Evolutionary conservation across 2,113 vertebrate genomes (phyloP).

Genomic region (Pterocles gutturalis): DNA sequence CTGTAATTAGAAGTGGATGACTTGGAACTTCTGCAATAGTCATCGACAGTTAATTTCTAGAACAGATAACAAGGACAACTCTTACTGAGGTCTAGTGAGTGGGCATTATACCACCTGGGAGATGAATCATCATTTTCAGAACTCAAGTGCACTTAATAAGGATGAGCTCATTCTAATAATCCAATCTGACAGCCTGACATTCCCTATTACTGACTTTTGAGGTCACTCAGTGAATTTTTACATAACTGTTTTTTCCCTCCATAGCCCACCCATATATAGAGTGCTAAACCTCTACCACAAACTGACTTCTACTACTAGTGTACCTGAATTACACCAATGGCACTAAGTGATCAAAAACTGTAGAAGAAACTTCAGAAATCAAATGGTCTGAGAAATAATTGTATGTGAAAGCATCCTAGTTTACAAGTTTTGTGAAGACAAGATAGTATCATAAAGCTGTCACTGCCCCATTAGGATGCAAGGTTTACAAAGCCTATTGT

Average conservation of each 20-base stretch:
- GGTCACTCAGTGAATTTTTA: conserved; percentile 12
- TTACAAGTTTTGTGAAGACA: neutral
- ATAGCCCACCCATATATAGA: neutral
- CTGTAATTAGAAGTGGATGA: conserved; percentile 24
- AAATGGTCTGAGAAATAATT: neutral
- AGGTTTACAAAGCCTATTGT: neutral
- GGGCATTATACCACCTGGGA: neutral
- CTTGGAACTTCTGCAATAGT: neutral
- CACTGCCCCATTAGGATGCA: neutral
- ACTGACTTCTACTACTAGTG: neutral
- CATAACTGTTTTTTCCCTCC: neutral
- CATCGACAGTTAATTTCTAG: neutral
- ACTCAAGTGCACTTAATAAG: neutral
- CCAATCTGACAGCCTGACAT: conserved; percentile 18
- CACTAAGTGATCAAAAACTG: neutral
- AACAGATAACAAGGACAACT: neutral
- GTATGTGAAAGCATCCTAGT: neutral
- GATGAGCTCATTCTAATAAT: conserved; percentile 3
- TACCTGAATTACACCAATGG: neutral
- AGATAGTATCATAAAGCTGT: neutral
- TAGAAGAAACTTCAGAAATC: neutral
- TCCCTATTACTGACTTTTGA: neutral
- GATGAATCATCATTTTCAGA: conserved; percentile 14
- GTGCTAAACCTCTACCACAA: neutral
- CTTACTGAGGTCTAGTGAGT: neutral